A percentile compares a stretch with the other conserved stretches of the same genome.
These are phyloP conservation scores for Equus quagga DNA, from an alignment of 2,113 vertebrate genomes.

Conservation along the genomic window DNA sequence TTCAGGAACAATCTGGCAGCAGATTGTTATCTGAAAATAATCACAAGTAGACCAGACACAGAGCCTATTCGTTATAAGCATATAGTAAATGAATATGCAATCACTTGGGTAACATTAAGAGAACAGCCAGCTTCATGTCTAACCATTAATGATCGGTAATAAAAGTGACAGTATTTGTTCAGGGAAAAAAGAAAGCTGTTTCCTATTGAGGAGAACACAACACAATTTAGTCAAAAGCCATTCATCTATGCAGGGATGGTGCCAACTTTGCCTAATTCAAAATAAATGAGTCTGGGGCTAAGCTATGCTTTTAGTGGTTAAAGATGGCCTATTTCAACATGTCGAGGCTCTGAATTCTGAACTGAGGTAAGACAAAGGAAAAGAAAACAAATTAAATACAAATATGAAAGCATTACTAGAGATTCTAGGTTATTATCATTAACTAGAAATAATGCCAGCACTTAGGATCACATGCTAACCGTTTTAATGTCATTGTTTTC, in stretches of 20 bases:
- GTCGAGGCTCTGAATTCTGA: conserved; percentile 62
- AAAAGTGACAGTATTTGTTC: conserved; percentile 74
- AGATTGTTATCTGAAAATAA: conserved; percentile 64
- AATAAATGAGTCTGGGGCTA: conserved; percentile 58
- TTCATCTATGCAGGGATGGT: conserved; percentile 60
- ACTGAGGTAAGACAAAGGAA: conserved; percentile 58
- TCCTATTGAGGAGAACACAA: conserved; percentile 71
- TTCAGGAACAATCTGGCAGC: conserved; percentile 66
- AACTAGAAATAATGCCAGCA: conserved; percentile 69
- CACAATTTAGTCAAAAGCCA: conserved; percentile 75
- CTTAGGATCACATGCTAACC: conserved; percentile 62
- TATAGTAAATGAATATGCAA: conserved; percentile 56
- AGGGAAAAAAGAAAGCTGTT: conserved; percentile 3
- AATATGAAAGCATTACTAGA: conserved; percentile 54
- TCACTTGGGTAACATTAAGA: conserved; percentile 61
- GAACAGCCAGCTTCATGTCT: conserved; percentile 59
- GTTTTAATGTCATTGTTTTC: conserved; percentile 69
- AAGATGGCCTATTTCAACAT: conserved; percentile 57
- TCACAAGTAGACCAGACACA: conserved; percentile 38
- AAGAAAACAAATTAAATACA: conserved; percentile 71
- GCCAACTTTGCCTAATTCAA: conserved; percentile 73
- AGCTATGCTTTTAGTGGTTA: conserved; percentile 65
- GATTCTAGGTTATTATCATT: conserved; percentile 63
- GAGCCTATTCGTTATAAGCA: conserved; percentile 54
- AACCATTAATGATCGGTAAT: conserved; percentile 70